Evolutionary conservation across 2,797 vertebrate species (phyloP), one percentile per base, ranked within the genome.

Genomic region (Philypnodon macrostomus): DNA sequence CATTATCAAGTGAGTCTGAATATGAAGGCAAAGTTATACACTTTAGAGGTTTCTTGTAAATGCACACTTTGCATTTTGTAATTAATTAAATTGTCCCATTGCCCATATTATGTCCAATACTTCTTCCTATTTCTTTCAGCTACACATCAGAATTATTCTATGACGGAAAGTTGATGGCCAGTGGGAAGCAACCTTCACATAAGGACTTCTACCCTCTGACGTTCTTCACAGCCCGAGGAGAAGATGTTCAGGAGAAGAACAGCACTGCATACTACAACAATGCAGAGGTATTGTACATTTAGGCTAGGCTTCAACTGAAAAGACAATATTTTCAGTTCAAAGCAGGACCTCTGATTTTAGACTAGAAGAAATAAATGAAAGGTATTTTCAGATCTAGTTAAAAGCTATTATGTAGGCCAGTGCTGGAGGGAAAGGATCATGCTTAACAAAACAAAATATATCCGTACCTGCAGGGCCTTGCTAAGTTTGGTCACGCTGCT

Each of bases 241-340:
- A 98, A 86, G 97, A 98, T 56, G 95, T 98, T 5, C 97, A 99
- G 80, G 97, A 99, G 77, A 99, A 99, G 85, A 99, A 99, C 6
- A 99, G 97, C 87, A 98, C 95, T 33, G 95, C 97, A 50, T 99
- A 98, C 86, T 99, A 98, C 89, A 99, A 99, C 85, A 98, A 98
- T 18, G 96, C 97, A 48, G 97, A 99, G 95, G 97, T 98, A 87
- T 47, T 50, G 23, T 15, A 27, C 23, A 10, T 27, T 23, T 23
- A 34, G 40, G 16, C 18, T 62, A 52, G 27, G 7, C 38, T 19
- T 45, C 5, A 45, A 47, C 13, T 7, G 4, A 9, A 65, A 15
- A 55, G 50, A 56, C 29, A 47, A 19, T 50, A 45, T 52, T 42
- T 39, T 10, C 37, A 33, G 24, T 53, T 63, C 29, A 58, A 65